These are phyloP conservation scores for Bovichtus diacanthus DNA, from an alignment of 2,797 vertebrate genomes.

Conservation along the genomic window DNA sequence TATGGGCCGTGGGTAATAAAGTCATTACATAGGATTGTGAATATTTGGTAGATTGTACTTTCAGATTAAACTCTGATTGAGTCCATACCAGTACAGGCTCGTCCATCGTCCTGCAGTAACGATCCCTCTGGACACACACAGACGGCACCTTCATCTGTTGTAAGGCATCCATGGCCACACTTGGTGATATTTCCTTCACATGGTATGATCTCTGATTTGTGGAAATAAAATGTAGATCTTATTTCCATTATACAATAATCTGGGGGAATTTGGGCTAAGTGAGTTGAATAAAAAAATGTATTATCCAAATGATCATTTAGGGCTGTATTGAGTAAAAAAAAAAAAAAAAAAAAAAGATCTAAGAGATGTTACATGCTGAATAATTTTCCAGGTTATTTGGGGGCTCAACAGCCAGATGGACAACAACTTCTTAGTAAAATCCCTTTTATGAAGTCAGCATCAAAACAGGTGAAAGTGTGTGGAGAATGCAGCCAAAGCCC, in stretches of 20 bases:
- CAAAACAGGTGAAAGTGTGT: constrained; percentile 67
- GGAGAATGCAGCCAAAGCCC: constrained; percentile 38
- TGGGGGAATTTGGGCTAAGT: neutral
- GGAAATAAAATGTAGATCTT: neutral
- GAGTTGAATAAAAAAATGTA: neutral
- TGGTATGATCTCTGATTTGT: constrained; percentile 84
- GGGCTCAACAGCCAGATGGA: constrained; percentile 43
- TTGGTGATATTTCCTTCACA: constrained; percentile 82
- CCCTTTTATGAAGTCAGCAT: constrained; percentile 62
- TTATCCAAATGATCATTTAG: neutral
- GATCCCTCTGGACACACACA: constrained; percentile 94
- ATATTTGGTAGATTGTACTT: neutral
- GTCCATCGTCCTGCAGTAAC: constrained; percentile 86
- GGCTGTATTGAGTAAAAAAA: too few relatives aligned
- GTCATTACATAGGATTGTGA: neutral
- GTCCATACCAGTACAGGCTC: constrained; percentile 88
- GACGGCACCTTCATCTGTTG: constrained; percentile 82
- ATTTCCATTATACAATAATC: neutral
- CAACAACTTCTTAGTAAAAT: constrained; percentile 76
- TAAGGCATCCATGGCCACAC: constrained; percentile 89
- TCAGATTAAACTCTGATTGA: neutral
- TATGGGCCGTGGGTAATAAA: too few relatives aligned
- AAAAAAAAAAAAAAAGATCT: too few relatives aligned
- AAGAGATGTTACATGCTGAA: neutral
- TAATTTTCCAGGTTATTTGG: constrained; percentile 41